These are phyloP conservation scores for Neolamprologus variostigma DNA, from an alignment of 2,113 vertebrate species.

Conservation along the genomic window DNA sequence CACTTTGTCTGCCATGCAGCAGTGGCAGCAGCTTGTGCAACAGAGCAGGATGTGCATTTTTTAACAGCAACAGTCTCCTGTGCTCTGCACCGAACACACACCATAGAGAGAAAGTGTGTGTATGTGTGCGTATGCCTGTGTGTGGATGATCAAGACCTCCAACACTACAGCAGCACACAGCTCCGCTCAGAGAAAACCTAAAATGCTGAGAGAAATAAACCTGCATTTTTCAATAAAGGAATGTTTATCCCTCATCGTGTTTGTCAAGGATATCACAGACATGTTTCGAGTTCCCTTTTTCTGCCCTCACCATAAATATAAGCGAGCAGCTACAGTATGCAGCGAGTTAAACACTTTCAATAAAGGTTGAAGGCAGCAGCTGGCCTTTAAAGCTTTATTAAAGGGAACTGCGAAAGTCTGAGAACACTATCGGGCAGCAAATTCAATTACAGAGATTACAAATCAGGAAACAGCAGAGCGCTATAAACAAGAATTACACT, in stretches of 20 bases:
- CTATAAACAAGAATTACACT: background rate
- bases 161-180: background rate
- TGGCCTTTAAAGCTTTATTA: background rate
- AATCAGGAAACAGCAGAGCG: background rate
- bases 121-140: background rate
- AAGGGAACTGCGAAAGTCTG: background rate
- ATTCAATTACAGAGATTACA: background rate
- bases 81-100: constrained; percentile 19
- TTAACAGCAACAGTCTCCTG: constrained; percentile 59
- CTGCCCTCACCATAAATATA: background rate
- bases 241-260: background rate
- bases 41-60: constrained; percentile 61
- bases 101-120: background rate
- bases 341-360: background rate
- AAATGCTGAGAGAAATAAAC: background rate
- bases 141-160: background rate
- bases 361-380: background rate
- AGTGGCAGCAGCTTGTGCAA: constrained; percentile 56
- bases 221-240: background rate
- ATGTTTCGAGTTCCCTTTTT: background rate
- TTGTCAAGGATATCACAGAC: background rate
- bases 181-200: background rate
- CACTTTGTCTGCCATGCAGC: constrained; percentile 60
- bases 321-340: background rate
- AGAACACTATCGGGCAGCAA: background rate